Percentiles rank a stretch among this genome's conserved stretches.
These are phyloP conservation scores for Oxystoma pomonae DNA, from an alignment of 2,888 invertebrate species.

Conservation along the genomic window DNA sequence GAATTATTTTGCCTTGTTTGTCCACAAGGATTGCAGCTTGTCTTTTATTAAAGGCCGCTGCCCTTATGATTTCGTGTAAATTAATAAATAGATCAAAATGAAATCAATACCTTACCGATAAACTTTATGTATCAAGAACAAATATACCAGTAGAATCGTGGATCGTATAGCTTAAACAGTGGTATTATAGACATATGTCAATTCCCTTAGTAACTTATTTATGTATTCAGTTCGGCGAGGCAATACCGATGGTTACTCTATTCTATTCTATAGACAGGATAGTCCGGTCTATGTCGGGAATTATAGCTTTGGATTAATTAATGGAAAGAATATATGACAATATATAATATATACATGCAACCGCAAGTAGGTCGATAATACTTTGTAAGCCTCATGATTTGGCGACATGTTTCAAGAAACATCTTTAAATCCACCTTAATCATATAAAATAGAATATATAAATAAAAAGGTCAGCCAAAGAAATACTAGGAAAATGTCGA, in stretches of 20 bases:
- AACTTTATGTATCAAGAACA: neutral
- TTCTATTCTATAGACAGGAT: neutral
- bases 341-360: neutral
- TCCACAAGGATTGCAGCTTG: no score
- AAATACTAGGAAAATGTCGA: no score
- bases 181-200: neutral
- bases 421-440: no score
- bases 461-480: no score
- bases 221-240: neutral
- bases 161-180: neutral
- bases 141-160: neutral
- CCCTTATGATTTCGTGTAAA: no score
- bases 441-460: no score
- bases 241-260: neutral
- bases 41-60: no score
- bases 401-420: no score
- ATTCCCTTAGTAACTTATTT: neutral
- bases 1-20: no score
- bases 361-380: neutral
- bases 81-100: no score
- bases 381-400: no score
- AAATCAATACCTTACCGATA: neutral
- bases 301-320: neutral
- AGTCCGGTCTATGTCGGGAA: neutral
- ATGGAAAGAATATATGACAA: neutral